Percentiles rank a stretch among this genome's conserved stretches.
Evolutionary conservation across 2,797 vertebrate genomes (phyloP).

Genomic region (Acrossocheilus wenchowensis): DNA sequence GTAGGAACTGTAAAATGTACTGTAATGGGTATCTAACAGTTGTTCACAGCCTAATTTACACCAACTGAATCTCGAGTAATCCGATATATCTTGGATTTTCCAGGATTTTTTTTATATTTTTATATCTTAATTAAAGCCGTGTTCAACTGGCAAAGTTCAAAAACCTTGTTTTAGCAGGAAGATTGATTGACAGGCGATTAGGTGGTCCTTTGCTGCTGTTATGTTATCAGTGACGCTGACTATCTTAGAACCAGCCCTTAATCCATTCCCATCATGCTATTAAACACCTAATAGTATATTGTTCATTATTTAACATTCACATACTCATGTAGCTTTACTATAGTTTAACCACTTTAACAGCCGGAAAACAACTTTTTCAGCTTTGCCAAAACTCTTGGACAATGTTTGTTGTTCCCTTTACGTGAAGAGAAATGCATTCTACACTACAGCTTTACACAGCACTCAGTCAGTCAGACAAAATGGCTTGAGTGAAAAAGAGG

Average conservation of each 20-base stretch:
- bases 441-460: not conserved
- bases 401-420: not conserved
- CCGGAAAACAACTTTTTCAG: not conserved
- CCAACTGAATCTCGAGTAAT: not conserved
- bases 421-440: not conserved
- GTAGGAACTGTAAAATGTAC: not conserved
- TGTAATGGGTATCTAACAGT: not conserved
- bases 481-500: slow-evolving; percentile 29
- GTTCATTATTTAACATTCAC: not conserved
- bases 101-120: not conserved
- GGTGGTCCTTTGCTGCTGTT: not conserved
- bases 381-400: not conserved
- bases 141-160: not conserved
- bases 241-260: not conserved
- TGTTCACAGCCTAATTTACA: not conserved
- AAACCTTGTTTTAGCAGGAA: not conserved
- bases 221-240: not conserved
- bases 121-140: not conserved
- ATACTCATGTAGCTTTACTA: not conserved
- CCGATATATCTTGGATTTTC: not conserved
- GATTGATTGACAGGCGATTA: not conserved
- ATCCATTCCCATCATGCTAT: not conserved
- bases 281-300: not conserved
- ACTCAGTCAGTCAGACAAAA: slow-evolving; percentile 8
- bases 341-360: not conserved